Evolutionary conservation across 2,113 vertebrate species (phyloP).

Genomic region (Ceyx margarethae): DNA sequence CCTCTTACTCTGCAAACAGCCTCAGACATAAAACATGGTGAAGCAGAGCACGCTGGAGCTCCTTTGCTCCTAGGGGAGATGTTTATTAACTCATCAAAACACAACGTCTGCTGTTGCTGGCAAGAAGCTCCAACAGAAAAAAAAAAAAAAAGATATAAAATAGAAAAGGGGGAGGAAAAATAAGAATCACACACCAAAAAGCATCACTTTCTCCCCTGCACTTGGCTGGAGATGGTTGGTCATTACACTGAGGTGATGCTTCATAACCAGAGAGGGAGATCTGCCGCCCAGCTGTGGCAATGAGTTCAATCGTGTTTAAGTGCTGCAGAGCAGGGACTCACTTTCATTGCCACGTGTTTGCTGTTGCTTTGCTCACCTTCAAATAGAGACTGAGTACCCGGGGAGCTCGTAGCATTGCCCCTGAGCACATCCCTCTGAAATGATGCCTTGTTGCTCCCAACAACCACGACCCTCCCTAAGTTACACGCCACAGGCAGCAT

Average conservation of each 20-base stretch:
- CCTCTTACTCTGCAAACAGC: slow-evolving; percentile 9
- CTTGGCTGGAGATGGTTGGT: neutral
- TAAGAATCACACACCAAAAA: neutral
- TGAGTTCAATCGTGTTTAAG: neutral
- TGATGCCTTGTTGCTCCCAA: rapidly evolving
- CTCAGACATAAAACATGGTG: neutral
- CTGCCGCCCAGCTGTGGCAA: neutral
- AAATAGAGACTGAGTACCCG: rapidly evolving
- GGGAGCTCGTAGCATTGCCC: neutral
- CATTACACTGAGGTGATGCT: neutral
- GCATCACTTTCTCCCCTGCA: rapidly evolving
- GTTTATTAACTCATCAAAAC: slow-evolving; percentile 62
- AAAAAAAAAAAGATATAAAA: neutral
- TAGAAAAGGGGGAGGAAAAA: neutral
- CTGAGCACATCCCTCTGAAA: neutral
- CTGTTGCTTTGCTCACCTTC: neutral
- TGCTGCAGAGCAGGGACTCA: neutral
- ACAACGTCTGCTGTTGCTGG: neutral
- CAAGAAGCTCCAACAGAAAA: neutral
- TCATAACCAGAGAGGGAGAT: neutral
- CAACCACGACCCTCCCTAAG: rapidly evolving
- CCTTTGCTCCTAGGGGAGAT: neutral
- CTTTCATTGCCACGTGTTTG: neutral
- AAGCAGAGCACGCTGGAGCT: slow-evolving; percentile 29
- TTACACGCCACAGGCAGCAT: rapidly evolving